Base-by-base conservation (phyloP, 2,888 invertebrate species). In the Tortricodes alternella region DNA sequence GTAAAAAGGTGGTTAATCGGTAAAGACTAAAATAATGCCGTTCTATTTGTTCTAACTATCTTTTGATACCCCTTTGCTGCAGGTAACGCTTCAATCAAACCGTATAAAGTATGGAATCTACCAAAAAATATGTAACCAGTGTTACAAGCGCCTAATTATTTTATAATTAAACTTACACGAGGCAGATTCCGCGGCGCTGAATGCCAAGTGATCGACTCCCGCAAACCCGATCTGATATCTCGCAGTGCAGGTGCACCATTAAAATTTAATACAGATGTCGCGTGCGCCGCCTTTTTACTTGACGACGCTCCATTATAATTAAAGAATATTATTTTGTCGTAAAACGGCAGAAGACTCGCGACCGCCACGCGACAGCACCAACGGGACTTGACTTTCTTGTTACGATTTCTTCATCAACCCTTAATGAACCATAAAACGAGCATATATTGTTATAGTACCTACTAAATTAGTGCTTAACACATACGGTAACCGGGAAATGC, bases 211-310 rank as follows among this genome's bases (percentile, higher is more conserved):
- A 79, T 80, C 78, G 76, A 77, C 76, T 74, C 71, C 63, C 65
- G 49, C 73, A 72, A 78, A 76, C 77, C 70, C 68, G 78, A 71
- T 72, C 72, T 67, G 64, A 67, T 70, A 67, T 68, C 65, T 67
- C 62, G 29, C 29, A 29, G 29, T 11, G 89, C 89, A 89, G 89
- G 87, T 89, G 89, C 89, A 82, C 80, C 85, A 89, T 89, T 89
- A 85, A 88, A 86, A 79, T 85, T 89, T 87, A 86, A 89, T 87
- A 87, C 87, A 89, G 86, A 83, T 85, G 87, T 89, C 89, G 87
- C 84, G 85, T 87, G 87, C 80, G 80, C 76, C 76, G 82, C 77
- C 78, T 87, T 85, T 85, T 87, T 85, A 81, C 80, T 74, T 74
- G 70, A 72, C 78, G 75, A 83, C 80, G 81, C 83, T 81, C 78